Evolutionary conservation across 2,888 invertebrate genomes (phyloP), one percentile per base, ranked within the genome.

Genomic region (Coelinius sp.): DNA sequence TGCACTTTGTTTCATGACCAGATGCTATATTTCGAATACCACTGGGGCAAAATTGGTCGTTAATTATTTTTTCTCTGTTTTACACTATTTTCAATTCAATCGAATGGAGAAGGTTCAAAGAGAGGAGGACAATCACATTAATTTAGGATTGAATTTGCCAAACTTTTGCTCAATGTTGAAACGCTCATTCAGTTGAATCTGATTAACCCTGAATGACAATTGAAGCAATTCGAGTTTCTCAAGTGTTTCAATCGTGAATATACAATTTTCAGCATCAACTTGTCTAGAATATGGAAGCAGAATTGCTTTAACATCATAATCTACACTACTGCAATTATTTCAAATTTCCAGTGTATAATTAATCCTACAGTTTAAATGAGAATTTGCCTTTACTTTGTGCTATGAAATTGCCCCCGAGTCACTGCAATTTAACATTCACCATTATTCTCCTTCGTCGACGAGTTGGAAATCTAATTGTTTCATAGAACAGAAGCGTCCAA

Each of bases 161-260:
- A 49, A 49, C 17, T 49, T 2, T 17, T 8, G 5, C 46, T 31
- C 4, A 31, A 31, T 8, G 31, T 8, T 31, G 31, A 49, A 49
- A 20, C 20, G 7, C 20, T 49, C 68, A 20, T 73, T 44, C 44
- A 68, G 73, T 63, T 70, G 70, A 67, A 69, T 75, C 72, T 72
- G 63, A 72, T 74, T 74, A 74, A 69, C 44, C 64, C 62, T 10
- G 35, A 69, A 76, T 75, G 73, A 70, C 75, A 76, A 75, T 76
- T 76, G 70, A 72, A 74, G 75, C 71, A 74, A 76, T 75, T 73
- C 53, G 68, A 70, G 63, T 59, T 59, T 52, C 38, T 44, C 27
- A 35, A 68, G 59, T 68, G 31, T 25, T 31, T 20, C 52, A 31
- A 27, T 65, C 27, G 56, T 14, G 8, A 8, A 22, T 14, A 22